phyloP scores from a whole-genome alignment of 2,888 invertebrate genomes.

The Dolomedes plantarius region DNA sequence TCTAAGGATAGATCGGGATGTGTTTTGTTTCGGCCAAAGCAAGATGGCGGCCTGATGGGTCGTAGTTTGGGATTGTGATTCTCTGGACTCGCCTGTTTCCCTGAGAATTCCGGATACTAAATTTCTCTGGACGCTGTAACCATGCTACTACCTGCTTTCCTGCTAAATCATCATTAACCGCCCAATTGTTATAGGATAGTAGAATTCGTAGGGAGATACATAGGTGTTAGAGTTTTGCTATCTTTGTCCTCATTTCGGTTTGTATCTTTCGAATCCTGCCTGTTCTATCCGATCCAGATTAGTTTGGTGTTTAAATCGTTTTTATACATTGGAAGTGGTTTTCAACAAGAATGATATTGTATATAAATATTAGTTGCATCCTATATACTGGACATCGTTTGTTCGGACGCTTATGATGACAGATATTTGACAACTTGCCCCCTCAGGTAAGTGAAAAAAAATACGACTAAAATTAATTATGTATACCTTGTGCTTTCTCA shows the following conservation, averaged over 20 bases:
- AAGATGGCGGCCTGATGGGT: conserved; percentile 59
- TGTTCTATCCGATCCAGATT: conserved; percentile 38
- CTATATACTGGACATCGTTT: not conserved
- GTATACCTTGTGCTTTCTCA: not conserved
- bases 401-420: conserved; percentile 36
- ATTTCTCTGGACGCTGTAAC: conserved; percentile 4
- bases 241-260: conserved; percentile 11
- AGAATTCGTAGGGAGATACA: not conserved
- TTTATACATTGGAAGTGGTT: not conserved
- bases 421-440: conserved; percentile 52
- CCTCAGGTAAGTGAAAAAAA: conserved; percentile 49
- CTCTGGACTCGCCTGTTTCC: not conserved
- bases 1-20: not conserved
- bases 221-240: conserved; percentile 8
- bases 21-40: conserved; percentile 37
- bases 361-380: not conserved
- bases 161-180: conserved; percentile 14
- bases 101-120: conserved; percentile 14
- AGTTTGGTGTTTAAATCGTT: conserved; percentile 26
- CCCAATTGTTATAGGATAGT: conserved; percentile 12
- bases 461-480: no score
- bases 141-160: conserved; percentile 19
- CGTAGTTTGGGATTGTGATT: conserved; percentile 38
- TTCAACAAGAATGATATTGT: conserved; percentile 36
- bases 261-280: conserved; percentile 26